phyloP scores from a whole-genome alignment of 2,797 vertebrate genomes.

The Betta splendens region DNA sequence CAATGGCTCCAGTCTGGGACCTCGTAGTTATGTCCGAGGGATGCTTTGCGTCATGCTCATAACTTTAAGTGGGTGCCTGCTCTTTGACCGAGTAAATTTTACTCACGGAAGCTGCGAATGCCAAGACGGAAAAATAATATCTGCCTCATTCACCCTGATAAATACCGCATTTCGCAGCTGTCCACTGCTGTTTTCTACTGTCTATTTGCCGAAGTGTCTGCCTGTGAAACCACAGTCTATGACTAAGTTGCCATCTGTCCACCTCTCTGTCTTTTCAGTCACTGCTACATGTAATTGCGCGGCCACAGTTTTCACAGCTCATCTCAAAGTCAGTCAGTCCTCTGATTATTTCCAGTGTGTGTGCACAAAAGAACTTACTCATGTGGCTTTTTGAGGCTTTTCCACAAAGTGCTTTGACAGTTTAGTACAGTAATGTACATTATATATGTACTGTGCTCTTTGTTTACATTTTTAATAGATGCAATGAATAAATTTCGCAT shows the following conservation, averaged over 20 bases:
- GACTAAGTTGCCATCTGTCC: slow-evolving; percentile 54
- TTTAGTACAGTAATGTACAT: neutral
- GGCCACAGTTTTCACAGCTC: slow-evolving; percentile 30
- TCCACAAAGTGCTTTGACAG: slow-evolving; percentile 10
- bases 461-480: slow-evolving; percentile 21
- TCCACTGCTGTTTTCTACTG: slow-evolving; percentile 35
- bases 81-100: slow-evolving; percentile 22
- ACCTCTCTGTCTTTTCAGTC: slow-evolving; percentile 35
- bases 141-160: slow-evolving; percentile 31
- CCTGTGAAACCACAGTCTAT: slow-evolving; percentile 24
- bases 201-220: slow-evolving; percentile 23
- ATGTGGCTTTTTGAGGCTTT: slow-evolving; percentile 20
- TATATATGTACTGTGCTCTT: slow-evolving; percentile 10
- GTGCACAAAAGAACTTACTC: slow-evolving; percentile 36
- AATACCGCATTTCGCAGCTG: slow-evolving; percentile 39
- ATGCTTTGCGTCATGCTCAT: slow-evolving; percentile 8
- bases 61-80: slow-evolving; percentile 11
- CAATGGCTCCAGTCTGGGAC: neutral
- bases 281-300: slow-evolving; percentile 36
- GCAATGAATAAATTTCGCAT: neutral
- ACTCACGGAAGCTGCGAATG: slow-evolving; percentile 23
- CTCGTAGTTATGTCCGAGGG: neutral
- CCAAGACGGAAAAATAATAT: slow-evolving; percentile 37
- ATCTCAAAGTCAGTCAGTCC: slow-evolving; percentile 20
- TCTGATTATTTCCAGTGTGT: slow-evolving; percentile 35